Evolutionary conservation across 1,140 invertebrate genomes (phyloP).

Genomic region (Andricus grossulariae): DNA sequence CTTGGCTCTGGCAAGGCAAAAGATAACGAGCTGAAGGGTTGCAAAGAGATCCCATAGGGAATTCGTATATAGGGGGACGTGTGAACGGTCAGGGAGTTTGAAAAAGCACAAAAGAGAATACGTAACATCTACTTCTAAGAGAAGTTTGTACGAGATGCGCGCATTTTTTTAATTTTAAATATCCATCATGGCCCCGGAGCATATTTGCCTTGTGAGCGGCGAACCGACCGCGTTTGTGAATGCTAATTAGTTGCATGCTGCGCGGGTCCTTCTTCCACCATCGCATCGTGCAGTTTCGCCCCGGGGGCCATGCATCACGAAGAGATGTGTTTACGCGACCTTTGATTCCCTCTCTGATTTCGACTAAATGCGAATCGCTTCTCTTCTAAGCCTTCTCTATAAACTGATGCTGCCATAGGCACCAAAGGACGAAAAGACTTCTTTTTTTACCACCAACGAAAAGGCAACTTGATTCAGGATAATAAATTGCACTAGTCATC

Average conservation of each 20-base stretch:
- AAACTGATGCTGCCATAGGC: neutral
- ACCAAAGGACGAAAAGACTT: neutral
- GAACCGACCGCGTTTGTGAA: slow-evolving; percentile 65
- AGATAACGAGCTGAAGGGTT: slow-evolving; percentile 26
- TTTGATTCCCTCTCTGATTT: slow-evolving; percentile 28
- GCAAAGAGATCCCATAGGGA: slow-evolving; percentile 49
- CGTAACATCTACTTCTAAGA: slow-evolving; percentile 56
- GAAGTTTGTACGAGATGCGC: slow-evolving; percentile 45
- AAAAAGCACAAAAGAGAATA: slow-evolving; percentile 54
- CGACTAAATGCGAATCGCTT: slow-evolving; percentile 29
- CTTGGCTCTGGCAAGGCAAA: neutral
- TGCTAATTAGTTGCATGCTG: slow-evolving; percentile 64
- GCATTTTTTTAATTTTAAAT: slow-evolving; percentile 56
- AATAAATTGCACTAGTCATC: too few species aligned
- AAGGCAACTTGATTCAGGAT: too few species aligned
- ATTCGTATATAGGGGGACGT: slow-evolving; percentile 46
- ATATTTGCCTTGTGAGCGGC: slow-evolving; percentile 60
- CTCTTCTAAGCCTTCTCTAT: neutral
- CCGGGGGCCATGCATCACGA: slow-evolving; percentile 33
- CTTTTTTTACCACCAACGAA: too few species aligned
- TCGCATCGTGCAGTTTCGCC: slow-evolving; percentile 27
- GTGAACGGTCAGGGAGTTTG: slow-evolving; percentile 54
- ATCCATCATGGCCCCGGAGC: slow-evolving; percentile 57
- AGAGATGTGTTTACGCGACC: slow-evolving; percentile 27
- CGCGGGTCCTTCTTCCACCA: slow-evolving; percentile 33